Evolutionary conservation across 2,113 vertebrate genomes (phyloP).

Genomic region (Pituophis catenifer): DNA sequence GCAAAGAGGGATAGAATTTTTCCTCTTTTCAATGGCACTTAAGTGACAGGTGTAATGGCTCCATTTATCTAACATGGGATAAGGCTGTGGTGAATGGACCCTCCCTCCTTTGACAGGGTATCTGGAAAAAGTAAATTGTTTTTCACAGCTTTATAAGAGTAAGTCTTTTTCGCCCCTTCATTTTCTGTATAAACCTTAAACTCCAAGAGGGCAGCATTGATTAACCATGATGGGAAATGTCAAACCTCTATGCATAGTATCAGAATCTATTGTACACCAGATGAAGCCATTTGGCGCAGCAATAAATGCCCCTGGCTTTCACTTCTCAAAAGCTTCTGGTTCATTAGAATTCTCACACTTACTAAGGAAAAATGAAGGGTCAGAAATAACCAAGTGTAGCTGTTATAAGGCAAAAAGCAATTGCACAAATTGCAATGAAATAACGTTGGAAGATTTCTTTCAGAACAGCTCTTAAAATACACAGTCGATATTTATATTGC

Average conservation of each 20-base stretch:
- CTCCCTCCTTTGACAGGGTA: background rate
- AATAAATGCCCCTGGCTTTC: background rate
- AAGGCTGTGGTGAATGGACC: background rate
- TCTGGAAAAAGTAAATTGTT: background rate
- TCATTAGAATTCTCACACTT: conserved; percentile 20
- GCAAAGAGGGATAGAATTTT: background rate
- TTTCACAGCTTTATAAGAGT: background rate
- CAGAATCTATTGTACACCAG: background rate
- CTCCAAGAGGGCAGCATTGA: background rate
- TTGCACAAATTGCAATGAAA: conserved; percentile 22
- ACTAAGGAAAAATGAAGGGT: conserved; percentile 30
- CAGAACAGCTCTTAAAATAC: conserved; percentile 6
- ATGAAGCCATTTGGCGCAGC: background rate
- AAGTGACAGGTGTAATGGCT: background rate
- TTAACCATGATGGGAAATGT: conserved; percentile 12
- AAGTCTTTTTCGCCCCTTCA: background rate
- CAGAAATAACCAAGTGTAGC: conserved; percentile 22
- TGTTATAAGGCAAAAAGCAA: conserved; percentile 15
- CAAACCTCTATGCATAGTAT: conserved; percentile 21
- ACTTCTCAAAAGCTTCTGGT: conserved; percentile 24
- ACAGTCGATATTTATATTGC: background rate
- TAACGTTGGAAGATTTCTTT: background rate
- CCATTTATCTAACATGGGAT: background rate
- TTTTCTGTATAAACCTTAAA: background rate
- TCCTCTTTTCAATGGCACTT: background rate